phyloP scores from a whole-genome alignment of 2,113 vertebrate genomes.

The Scytalopus superciliaris region DNA sequence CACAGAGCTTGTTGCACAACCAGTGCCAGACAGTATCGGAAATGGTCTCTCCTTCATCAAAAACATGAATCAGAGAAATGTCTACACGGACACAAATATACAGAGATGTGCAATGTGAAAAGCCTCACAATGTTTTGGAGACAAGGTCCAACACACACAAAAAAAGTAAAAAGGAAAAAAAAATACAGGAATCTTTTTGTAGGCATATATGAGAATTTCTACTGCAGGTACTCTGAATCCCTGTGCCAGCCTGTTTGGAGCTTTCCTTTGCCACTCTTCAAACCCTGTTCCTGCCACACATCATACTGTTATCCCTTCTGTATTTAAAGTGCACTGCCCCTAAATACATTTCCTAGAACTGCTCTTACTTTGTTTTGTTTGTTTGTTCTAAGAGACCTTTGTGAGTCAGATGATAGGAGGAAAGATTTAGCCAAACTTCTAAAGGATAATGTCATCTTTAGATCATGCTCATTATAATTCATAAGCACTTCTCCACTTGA shows the following conservation, averaged over 20 bases:
- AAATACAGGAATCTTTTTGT: neutral
- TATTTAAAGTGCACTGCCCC: neutral
- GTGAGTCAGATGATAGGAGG: neutral
- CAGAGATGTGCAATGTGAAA: fast-evolving
- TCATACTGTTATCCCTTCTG: neutral
- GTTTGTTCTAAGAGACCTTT: constrained; percentile 6
- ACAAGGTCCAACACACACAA: neutral
- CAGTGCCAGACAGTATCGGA: neutral
- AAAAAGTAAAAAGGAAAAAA: neutral
- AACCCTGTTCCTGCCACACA: neutral
- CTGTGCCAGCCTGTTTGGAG: neutral
- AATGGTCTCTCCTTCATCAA: neutral
- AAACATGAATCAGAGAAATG: neutral
- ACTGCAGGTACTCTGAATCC: neutral
- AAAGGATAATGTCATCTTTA: constrained; percentile 37
- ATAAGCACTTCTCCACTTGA: constrained; percentile 27
- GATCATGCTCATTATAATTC: constrained; percentile 26
- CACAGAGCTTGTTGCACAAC: neutral
- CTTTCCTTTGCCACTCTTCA: neutral
- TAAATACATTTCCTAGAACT: neutral
- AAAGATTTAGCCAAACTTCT: constrained; percentile 24
- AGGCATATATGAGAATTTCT: neutral
- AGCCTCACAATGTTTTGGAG: neutral
- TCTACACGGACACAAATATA: neutral
- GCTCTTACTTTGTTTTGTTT: neutral